Conservation (phyloP, 2,888 invertebrate species). For the Agriopis leucophaearia region DNA sequence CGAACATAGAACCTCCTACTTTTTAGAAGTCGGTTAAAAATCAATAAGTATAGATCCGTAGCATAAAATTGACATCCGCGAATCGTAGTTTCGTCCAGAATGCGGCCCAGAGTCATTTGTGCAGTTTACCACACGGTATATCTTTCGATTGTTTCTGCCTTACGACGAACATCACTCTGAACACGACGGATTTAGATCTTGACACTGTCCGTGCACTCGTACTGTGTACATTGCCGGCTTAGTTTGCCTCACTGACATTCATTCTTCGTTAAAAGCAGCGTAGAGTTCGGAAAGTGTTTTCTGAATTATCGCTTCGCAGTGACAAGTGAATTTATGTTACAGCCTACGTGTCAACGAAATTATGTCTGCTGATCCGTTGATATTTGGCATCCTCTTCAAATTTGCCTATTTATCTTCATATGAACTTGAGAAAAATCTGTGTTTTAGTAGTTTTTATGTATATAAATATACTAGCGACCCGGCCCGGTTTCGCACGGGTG, state of each 20-base stretch:
- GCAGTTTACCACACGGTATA: constrained; percentile 78
- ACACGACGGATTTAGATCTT: constrained; percentile 72
- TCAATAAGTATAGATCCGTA: constrained; percentile 1
- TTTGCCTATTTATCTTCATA: not conserved
- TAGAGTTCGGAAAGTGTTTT: constrained; percentile 4
- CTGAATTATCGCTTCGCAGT: constrained; percentile 5
- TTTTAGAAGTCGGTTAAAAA: no score
- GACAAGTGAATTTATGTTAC: constrained; percentile 25
- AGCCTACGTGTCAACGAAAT: constrained; percentile 13
- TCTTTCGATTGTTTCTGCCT: constrained; percentile 80
- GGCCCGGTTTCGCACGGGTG: no score
- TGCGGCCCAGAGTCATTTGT: constrained; percentile 75
- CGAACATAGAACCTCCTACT: no score
- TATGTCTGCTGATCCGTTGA: constrained; percentile 4
- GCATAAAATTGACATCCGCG: constrained; percentile 62
- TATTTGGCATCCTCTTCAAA: constrained; percentile 3
- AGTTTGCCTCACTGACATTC: constrained; percentile 15
- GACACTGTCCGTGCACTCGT: constrained; percentile 67
- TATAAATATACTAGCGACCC: not conserved
- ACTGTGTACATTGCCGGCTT: constrained; percentile 56
- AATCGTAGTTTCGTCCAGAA: constrained; percentile 68
- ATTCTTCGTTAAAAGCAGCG: constrained; percentile 22
- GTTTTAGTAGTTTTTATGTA: not conserved
- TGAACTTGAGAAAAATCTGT: not conserved
- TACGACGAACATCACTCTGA: constrained; percentile 64